Evolutionary conservation across 64 coral and sea anemone genomes (phyloP).

Genomic region (Hydrozoanthus tunicans): DNA sequence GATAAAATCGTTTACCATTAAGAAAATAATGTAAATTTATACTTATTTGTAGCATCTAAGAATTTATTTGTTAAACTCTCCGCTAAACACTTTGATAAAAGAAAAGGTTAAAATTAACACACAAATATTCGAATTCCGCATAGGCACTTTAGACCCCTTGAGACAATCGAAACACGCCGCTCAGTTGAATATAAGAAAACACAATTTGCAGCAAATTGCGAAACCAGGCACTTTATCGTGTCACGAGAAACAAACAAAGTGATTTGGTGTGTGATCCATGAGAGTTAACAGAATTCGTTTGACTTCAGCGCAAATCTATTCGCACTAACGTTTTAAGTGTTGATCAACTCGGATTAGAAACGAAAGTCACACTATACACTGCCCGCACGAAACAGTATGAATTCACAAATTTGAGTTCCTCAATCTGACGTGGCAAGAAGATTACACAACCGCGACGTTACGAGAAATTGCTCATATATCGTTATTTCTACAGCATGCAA

Average conservation of each 20-base stretch:
- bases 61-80: too few relatives aligned
- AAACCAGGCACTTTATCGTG: not conserved
- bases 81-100: too few relatives aligned
- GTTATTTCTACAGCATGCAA: not conserved
- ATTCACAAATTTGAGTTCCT: not conserved
- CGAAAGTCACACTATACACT: not conserved
- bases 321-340: not conserved
- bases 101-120: too few relatives aligned
- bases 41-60: too few relatives aligned
- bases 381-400: not conserved
- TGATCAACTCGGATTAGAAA: not conserved
- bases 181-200: not conserved
- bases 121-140: not conserved
- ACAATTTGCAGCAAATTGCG: not conserved
- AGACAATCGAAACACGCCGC: too few relatives aligned
- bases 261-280: not conserved
- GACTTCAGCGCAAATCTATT: not conserved
- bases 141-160: not conserved
- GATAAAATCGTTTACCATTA: too few relatives aligned
- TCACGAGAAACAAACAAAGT: not conserved
- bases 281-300: not conserved
- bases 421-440: slow-evolving; percentile 43
- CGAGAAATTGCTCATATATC: not conserved
- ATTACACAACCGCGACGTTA: not conserved
- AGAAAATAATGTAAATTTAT: too few relatives aligned